A percentile compares a stretch with the other conserved stretches of the same genome.
phyloP scores from a whole-genome alignment of 2,888 invertebrate genomes.

The Dryococelus australis region DNA sequence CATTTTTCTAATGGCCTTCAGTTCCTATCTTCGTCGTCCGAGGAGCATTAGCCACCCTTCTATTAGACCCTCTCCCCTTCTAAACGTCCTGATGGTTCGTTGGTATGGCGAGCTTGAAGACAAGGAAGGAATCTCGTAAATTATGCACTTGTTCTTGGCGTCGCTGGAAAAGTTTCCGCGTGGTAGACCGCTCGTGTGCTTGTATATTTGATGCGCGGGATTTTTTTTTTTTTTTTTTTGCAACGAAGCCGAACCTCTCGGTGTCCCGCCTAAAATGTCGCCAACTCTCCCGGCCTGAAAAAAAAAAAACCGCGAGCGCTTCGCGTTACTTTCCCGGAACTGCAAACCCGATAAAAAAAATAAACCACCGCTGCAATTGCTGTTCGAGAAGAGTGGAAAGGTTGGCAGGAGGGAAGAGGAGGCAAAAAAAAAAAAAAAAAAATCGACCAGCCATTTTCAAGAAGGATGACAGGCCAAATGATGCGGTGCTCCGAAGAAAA shows the following conservation, averaged over 20 bases:
- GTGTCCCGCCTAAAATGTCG: background rate
- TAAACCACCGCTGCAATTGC: background rate
- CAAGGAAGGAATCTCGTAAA: background rate
- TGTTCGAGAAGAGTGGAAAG: background rate
- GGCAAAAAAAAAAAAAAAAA: background rate
- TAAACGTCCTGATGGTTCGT: too few relatives aligned
- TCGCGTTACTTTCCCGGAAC: background rate
- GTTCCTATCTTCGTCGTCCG: background rate
- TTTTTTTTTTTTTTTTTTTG: too few relatives aligned
- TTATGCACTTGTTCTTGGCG: constrained; percentile 8
- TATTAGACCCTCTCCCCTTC: too few relatives aligned
- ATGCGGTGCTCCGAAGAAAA: background rate
- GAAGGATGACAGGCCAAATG: background rate
- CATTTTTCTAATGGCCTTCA: constrained; percentile 10
- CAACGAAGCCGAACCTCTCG: background rate
- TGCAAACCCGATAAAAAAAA: background rate
- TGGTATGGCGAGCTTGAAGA: background rate
- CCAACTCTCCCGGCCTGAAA: background rate
- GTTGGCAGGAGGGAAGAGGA: too few relatives aligned
- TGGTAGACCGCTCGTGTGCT: background rate
- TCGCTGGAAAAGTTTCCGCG: background rate
- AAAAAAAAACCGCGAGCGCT: too few relatives aligned
- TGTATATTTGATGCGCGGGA: background rate
- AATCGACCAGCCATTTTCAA: background rate
- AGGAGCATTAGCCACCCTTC: background rate